Evolutionary conservation across 1,140 invertebrate species (phyloP), one percentile per base, ranked within the genome.

Genomic region (Musca domestica): DNA sequence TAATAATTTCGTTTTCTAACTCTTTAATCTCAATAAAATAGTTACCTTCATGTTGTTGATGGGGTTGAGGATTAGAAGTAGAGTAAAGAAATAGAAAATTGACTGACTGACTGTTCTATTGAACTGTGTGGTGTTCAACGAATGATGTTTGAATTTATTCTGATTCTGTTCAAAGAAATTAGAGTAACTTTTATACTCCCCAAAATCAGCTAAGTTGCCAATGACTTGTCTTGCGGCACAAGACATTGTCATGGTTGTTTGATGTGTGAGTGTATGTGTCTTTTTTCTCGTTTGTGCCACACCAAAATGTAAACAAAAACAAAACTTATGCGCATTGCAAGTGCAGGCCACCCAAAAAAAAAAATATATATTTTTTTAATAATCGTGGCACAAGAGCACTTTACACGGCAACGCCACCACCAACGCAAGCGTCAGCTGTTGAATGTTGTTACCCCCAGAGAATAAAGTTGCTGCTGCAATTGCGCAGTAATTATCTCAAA

Each of bases 131-230:
- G 51, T 71, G 77, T 76, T 80, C 77, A 77, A 72, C 72, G 77
- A 79, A 77, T 74, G 56, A 46, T 63, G 30, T 68, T 51, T 20
- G 78, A 76, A 71, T 80, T 77, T 73, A 80, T 80, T 80, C 78
- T 80, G 78, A 80, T 77, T 80, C 77, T 70, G 71, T 77, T 41
- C 71, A 72, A 76, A 75, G 71, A 80, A 80, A 76, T 78, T 80
- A 73, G 74, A 70, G 69, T 74, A 79, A 80, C 78, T 78, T 80
- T 73, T 80, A 80, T 80, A 80, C 77, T 73, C n/a, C 48, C 17
- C 72, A 78, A 68, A 65, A 76, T n/a, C n/a, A 73, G 30, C 63
- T 15, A 64, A 64, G 23, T 23, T 41, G 4, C 34, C 6, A 17
- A 3, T 30, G 41, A 65, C n/a, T 49, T 22, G 20, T 27, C 27